phyloP scores from a whole-genome alignment of 2,113 vertebrate species.

The Nyctibius bracteatus region DNA sequence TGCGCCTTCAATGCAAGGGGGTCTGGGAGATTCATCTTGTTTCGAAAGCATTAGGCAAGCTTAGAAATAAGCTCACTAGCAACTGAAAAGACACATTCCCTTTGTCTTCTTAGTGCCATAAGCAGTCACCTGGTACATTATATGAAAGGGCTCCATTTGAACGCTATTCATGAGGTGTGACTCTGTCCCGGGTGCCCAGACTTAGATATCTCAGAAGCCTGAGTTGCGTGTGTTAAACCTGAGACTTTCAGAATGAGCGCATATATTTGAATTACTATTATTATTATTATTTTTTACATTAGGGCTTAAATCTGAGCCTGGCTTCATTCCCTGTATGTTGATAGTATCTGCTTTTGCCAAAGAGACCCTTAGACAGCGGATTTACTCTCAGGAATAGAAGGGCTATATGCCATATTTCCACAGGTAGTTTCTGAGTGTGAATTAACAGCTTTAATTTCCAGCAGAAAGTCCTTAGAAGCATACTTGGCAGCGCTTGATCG shows the following conservation, averaged over 20 bases:
- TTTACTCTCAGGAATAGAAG: background rate
- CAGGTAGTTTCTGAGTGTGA: background rate
- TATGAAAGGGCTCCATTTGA: background rate
- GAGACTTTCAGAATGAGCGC: background rate
- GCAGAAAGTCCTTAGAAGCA: background rate
- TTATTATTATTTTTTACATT: background rate
- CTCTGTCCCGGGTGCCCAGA: background rate
- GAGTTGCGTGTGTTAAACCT: background rate
- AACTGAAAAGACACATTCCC: background rate
- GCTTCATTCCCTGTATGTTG: background rate
- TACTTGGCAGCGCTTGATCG: background rate
- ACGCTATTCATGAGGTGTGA: background rate
- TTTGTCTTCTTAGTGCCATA: background rate
- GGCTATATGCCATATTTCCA: background rate
- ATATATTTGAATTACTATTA: background rate
- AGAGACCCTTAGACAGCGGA: background rate
- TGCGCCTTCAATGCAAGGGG: background rate
- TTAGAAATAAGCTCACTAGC: background rate
- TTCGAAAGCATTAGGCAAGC: background rate
- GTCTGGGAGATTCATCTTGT: background rate
- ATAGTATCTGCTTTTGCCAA: background rate
- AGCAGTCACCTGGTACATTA: background rate
- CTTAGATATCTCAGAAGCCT: background rate
- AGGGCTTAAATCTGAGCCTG: background rate
- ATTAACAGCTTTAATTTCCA: background rate